phyloP scores from a whole-genome alignment of 2,888 invertebrate genomes.

The Lasioglossum leucozonium region DNA sequence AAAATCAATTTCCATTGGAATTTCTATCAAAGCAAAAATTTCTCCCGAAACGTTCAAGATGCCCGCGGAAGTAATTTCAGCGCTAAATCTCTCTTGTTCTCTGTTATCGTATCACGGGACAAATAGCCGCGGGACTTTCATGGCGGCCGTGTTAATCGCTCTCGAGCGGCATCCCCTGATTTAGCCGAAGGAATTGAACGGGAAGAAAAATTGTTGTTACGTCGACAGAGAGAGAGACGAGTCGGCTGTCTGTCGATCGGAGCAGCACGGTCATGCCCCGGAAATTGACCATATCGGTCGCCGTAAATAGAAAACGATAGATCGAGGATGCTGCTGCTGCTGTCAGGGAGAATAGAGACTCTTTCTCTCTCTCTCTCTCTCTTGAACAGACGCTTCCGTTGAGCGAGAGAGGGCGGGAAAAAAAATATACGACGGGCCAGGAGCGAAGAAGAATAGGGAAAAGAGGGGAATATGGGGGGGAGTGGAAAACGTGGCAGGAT shows the following conservation, averaged over 20 bases:
- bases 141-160: not conserved
- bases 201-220: not conserved
- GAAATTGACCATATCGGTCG: slow-evolving; percentile 50
- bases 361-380: not conserved
- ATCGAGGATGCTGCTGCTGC: slow-evolving; percentile 31
- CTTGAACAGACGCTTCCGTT: slow-evolving; percentile 5
- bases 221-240: not conserved
- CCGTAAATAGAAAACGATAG: slow-evolving; percentile 64
- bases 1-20: not conserved
- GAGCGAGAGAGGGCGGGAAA: slow-evolving; percentile 2
- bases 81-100: not conserved
- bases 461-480: not conserved
- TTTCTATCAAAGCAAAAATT: not conserved
- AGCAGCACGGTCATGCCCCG: slow-evolving; percentile 54
- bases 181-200: not conserved
- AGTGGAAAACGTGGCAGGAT: slow-evolving; percentile 26
- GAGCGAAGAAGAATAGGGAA: not conserved
- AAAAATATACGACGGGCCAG: not conserved
- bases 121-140: not conserved
- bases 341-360: not conserved
- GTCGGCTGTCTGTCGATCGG: slow-evolving; percentile 4
- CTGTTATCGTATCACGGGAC: not conserved
- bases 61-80: not conserved
- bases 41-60: not conserved
- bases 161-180: not conserved